Evolutionary conservation across 2,888 invertebrate species (phyloP), one percentile per base, ranked within the genome.

Genomic region (Mystacides longicornis): DNA sequence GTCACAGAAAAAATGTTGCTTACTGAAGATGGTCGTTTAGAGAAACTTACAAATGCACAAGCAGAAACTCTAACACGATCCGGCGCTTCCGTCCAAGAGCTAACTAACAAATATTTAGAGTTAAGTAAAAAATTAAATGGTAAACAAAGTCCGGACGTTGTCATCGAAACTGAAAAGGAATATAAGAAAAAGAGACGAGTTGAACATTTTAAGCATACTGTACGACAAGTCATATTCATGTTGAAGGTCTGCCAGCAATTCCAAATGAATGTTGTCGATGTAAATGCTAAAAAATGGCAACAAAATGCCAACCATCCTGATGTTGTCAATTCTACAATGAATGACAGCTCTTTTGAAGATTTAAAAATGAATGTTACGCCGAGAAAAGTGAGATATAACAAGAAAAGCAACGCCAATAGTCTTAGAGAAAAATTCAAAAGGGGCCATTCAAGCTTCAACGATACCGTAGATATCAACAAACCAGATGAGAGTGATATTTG

Each of bases 1-100:
- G 75, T 78, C 0, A 77, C 77, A 11, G 79, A 79, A 65, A 79
- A 79, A 66, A 79, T 79, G 79, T 60, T 78, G 33, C 64, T 80
- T 11, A 74, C 71, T 60, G 78, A 79, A 65, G 77, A 79, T 62
- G 79, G 77, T 7, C 66, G 67, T 18, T 67, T 76, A 42, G 75
- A 75, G 65, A 75, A 74, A 66, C 73, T 77, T 59, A 72, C 69
- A 55, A 73, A 74, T 20, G 71, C 72, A 54, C 74, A 75, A 64
- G 77, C 74, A 22, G 72, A 72, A 57, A 55, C 61, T 43, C 52
- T 62, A 1, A n/a, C 59, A 14, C 50, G 52, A 23, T 52, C 47
- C 7, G 49, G 51, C 59, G 64, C 58, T 60, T 60, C 23, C 60
- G 63, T 60, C 31, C 62, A 60, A 55, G 56, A 62, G 43, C 55